These are phyloP conservation scores for Teinopalpus imperialis DNA, from an alignment of 2,888 invertebrate genomes.

Conservation along the genomic window DNA sequence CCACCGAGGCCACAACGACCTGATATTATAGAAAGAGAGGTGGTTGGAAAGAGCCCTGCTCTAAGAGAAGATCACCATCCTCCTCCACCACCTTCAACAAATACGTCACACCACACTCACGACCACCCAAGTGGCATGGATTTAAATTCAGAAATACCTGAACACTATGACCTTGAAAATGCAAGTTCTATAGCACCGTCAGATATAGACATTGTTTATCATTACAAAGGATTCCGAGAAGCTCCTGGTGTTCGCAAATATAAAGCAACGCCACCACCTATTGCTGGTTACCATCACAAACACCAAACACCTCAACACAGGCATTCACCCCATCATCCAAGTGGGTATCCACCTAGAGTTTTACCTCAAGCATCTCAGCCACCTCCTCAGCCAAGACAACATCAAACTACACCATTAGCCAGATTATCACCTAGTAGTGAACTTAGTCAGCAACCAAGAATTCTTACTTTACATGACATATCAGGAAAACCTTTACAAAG, in stretches of 20 bases:
- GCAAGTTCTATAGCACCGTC: constrained; percentile 98
- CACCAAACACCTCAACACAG: constrained; percentile 88
- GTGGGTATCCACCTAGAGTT: constrained; percentile 88
- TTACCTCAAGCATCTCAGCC: constrained; percentile 87
- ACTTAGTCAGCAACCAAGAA: constrained; percentile 94
- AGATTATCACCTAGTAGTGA: constrained; percentile 95
- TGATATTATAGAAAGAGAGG: constrained; percentile 96
- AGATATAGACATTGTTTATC: constrained; percentile 97
- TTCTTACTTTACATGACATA: constrained; percentile 95
- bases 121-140: constrained; percentile 89
- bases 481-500: constrained; percentile 96
- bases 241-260: constrained; percentile 92
- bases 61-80: constrained; percentile 90
- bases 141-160: constrained; percentile 90
- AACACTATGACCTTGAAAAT: constrained; percentile 98
- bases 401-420: constrained; percentile 95
- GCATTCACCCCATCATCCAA: constrained; percentile 89
- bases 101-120: constrained; percentile 86
- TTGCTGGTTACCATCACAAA: constrained; percentile 89
- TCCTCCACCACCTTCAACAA: constrained; percentile 88
- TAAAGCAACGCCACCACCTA: constrained; percentile 92
- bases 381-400: constrained; percentile 85
- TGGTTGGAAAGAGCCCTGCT: constrained; percentile 91
- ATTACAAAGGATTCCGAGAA: constrained; percentile 96
- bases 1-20: constrained; percentile 92